phyloP scores from a whole-genome alignment of 2,113 vertebrate genomes.

The Corythoichthys haematopterus region DNA sequence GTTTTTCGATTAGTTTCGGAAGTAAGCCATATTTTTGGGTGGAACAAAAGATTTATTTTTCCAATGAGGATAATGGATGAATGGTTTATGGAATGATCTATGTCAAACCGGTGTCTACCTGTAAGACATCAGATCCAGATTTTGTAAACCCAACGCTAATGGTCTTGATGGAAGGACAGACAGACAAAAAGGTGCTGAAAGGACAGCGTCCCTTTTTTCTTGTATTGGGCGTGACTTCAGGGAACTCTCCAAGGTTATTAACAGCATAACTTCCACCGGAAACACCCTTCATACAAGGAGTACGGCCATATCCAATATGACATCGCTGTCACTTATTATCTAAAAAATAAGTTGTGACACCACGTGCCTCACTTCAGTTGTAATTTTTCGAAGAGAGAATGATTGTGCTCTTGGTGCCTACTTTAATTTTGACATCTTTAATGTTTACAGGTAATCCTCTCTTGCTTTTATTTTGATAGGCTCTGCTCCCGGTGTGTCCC shows the following conservation, averaged over 20 bases:
- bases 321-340: not conserved
- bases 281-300: not conserved
- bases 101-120: no score
- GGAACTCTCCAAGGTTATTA: conserved; percentile 48
- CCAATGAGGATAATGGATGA: no score
- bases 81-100: no score
- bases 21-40: no score
- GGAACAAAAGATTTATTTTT: no score
- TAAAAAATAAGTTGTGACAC: not conserved
- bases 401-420: conserved; percentile 3
- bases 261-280: conserved; percentile 17
- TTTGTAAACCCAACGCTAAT: no score
- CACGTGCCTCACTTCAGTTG: not conserved
- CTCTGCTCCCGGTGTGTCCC: conserved; percentile 15
- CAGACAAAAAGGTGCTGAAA: conserved; percentile 60
- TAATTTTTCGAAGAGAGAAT: not conserved
- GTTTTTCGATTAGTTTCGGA: no score
- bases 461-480: conserved; percentile 20
- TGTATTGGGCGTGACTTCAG: conserved; percentile 54
- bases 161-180: not conserved
- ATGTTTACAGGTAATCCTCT: conserved; percentile 44
- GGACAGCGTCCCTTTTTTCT: conserved; percentile 65
- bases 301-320: not conserved
- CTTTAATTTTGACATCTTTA: conserved; percentile 8
- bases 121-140: no score